Percentiles rank a stretch among this genome's conserved stretches.
These are phyloP conservation scores for Plutella xylostella DNA, from an alignment of 2,888 invertebrate species.

Conservation along the genomic window DNA sequence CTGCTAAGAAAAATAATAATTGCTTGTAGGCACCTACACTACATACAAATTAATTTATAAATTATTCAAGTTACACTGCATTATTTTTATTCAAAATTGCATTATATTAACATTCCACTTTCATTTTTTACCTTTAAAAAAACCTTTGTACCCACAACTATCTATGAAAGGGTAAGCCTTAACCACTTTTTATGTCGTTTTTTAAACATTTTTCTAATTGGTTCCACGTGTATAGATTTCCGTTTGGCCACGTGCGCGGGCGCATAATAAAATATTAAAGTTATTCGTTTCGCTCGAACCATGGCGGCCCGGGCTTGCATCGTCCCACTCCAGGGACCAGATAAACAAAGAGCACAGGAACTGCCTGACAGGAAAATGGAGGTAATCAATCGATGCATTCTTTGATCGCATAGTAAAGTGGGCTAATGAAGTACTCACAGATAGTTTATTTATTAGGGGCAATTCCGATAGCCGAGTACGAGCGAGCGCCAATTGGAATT, in stretches of 20 bases:
- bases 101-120: too few species aligned
- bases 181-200: constrained; percentile 35
- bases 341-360: constrained; percentile 37
- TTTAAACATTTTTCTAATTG: constrained; percentile 54
- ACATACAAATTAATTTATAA: too few species aligned
- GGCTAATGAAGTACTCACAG: too few species aligned
- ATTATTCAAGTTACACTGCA: too few species aligned
- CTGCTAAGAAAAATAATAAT: too few species aligned
- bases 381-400: constrained; percentile 27
- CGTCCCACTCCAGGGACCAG: constrained; percentile 10
- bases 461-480: too few species aligned
- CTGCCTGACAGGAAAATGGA: constrained; percentile 40
- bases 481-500: too few species aligned
- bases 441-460: too few species aligned
- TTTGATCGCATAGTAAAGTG: neutral
- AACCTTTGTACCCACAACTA: neutral
- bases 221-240: constrained; percentile 61
- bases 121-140: too few species aligned
- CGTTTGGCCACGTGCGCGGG: constrained; percentile 59
- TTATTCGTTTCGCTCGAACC: constrained; percentile 41
- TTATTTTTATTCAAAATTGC: too few species aligned
- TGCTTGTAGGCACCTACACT: too few species aligned
- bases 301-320: too few species aligned
- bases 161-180: constrained; percentile 26
- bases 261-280: constrained; percentile 49